phyloP scores from a whole-genome alignment of 2,888 invertebrate genomes.

The Phlogophora meticulosa region DNA sequence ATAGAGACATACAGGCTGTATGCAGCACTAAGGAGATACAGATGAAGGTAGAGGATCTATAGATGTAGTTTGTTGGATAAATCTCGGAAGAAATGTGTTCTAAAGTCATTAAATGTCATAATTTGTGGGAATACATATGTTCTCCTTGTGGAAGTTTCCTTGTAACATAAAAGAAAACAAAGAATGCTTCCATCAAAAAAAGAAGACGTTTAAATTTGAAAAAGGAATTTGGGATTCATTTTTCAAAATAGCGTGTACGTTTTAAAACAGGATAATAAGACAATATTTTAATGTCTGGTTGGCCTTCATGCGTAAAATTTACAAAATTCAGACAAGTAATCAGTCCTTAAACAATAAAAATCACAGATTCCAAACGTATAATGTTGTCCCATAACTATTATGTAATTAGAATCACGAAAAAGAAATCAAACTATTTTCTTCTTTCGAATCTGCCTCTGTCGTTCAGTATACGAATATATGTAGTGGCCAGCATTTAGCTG shows the following conservation, averaged over 20 bases:
- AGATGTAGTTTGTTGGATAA: neutral
- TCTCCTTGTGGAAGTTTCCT: too few relatives aligned
- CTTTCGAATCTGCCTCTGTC: neutral
- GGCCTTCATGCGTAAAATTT: too few relatives aligned
- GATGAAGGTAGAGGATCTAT: conserved; percentile 7
- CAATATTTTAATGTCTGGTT: too few relatives aligned
- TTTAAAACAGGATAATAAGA: too few relatives aligned
- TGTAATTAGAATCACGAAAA: too few relatives aligned
- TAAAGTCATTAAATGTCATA: too few relatives aligned
- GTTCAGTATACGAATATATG: conserved; percentile 16
- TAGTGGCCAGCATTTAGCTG: conserved; percentile 50
- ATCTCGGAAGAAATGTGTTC: neutral
- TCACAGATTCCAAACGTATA: too few relatives aligned
- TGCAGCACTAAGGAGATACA: conserved; percentile 1
- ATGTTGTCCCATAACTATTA: too few relatives aligned
- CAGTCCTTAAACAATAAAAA: too few relatives aligned
- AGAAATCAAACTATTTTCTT: neutral
- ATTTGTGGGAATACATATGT: too few relatives aligned
- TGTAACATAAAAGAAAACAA: neutral
- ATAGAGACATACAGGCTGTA: conserved; percentile 15
- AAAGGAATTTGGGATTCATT: neutral
- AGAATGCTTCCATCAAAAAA: neutral
- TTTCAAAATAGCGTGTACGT: too few relatives aligned
- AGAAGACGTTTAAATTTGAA: neutral
- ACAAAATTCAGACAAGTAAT: too few relatives aligned